Base-by-base conservation (phyloP, 2,888 invertebrate genomes). In the Acheta domesticus region DNA sequence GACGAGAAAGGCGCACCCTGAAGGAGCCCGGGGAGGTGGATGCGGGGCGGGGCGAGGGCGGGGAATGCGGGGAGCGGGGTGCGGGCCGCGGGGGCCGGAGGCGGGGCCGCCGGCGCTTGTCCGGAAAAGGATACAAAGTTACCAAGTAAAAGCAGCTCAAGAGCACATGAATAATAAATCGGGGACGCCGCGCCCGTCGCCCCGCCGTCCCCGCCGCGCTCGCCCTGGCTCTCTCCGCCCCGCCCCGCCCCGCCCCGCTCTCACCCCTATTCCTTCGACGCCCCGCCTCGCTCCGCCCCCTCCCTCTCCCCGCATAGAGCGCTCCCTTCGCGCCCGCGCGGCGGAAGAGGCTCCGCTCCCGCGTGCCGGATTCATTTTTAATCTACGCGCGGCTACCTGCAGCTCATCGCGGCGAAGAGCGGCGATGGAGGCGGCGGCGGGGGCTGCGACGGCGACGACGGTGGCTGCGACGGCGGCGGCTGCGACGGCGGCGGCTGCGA, bases 111-210 rank as follows among this genome's bases (percentile, higher is more conserved):
- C n/a, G 62, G 62, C 62, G 62, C 62, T 62, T 62, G 62, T 62
- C 62, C 62, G 62, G 62, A 62, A 62, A 62, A 62, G 62, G 62
- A 62, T 62, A 62, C 62, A 62, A 62, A 62, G 62, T 62, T 62
- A 62, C 62, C 62, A 62, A 62, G 62, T 62, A 62, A 62, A 62
- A 62, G 62, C 62, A 62, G 62, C 62, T 62, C 62, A 62, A 62
- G 62, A 62, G 62, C 62, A 62, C 62, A 62, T 62, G 62, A 62
- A 62, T 62, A 62, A 62, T 62, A 62, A 62, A 62, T 62, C 62
- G n/a, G 62, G 62, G 62, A 62, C 62, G 62, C 62, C 62, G 62
- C n/a, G 3, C 62, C 62, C n/a, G 62, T n/a, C 62, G 14, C 62
- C 62, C 62, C 62, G 62, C 14, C 14, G 16, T 62, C 62, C 62